A percentile compares a stretch with the other conserved stretches of the same genome.
Evolutionary conservation across 2,797 vertebrate species (phyloP).

Genomic region (Acrossocheilus wenchowensis): DNA sequence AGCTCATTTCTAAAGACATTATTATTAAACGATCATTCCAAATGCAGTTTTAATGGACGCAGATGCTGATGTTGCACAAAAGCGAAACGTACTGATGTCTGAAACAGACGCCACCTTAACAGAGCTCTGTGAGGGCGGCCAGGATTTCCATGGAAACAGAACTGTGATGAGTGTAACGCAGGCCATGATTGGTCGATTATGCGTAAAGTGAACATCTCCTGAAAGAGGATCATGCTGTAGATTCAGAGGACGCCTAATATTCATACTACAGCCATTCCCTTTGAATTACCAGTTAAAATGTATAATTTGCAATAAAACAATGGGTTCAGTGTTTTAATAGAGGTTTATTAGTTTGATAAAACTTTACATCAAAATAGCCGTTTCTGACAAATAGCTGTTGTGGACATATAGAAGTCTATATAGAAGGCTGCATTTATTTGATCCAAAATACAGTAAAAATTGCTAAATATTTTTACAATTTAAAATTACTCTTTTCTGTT

Average conservation of each 20-base stretch:
- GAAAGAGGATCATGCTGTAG: constrained; percentile 22
- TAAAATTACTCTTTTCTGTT: neutral
- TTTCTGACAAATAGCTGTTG: neutral
- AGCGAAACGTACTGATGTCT: neutral
- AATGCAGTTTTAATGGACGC: neutral
- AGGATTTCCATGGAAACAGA: constrained; percentile 43
- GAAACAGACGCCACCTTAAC: constrained; percentile 19
- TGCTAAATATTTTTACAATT: neutral
- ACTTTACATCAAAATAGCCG: neutral
- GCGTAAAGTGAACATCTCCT: constrained; percentile 5
- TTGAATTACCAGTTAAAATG: neutral
- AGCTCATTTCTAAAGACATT: neutral
- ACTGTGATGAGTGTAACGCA: neutral
- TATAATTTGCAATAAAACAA: neutral
- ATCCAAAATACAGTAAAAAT: neutral
- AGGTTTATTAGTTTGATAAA: constrained; percentile 13
- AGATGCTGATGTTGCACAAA: neutral
- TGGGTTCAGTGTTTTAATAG: neutral
- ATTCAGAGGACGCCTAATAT: neutral
- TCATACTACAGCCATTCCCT: neutral
- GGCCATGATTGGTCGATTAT: constrained; percentile 51
- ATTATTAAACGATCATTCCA: neutral
- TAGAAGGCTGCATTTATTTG: neutral
- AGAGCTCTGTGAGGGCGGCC: neutral
- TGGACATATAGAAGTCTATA: neutral